Conservation (phyloP, 1,140 invertebrate genomes). For the Triops longicaudatus region DNA sequence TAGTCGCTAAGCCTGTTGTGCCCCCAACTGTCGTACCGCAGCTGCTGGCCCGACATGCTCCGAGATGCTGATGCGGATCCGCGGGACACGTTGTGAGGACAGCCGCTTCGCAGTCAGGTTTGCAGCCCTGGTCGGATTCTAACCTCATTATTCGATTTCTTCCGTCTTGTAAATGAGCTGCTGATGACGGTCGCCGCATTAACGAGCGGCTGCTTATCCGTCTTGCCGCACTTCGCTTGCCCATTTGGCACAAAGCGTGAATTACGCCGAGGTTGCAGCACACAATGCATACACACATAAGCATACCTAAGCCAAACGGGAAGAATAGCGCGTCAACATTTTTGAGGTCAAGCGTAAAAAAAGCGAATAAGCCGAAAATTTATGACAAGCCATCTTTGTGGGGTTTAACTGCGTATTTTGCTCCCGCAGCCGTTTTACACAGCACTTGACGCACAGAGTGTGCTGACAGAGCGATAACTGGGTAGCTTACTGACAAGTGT, state of each 20-base stretch:
- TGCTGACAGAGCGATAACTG: neutral
- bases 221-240: conserved; percentile 40
- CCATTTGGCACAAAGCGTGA: conserved; percentile 52
- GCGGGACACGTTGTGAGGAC: neutral
- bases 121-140: conserved; percentile 33
- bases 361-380: neutral
- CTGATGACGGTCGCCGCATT: conserved; percentile 33
- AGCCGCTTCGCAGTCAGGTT: conserved; percentile 36
- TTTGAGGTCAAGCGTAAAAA: neutral
- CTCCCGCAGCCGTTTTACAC: neutral
- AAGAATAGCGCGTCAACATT: neutral
- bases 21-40: neutral
- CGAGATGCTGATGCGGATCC: neutral
- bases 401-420: conserved; percentile 3
- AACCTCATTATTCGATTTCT: conserved; percentile 35
- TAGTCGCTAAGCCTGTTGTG: conserved; percentile 7
- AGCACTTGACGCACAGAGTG: neutral
- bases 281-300: conserved; percentile 64
- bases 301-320: conserved; percentile 47
- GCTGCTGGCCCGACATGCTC: conserved; percentile 17
- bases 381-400: neutral
- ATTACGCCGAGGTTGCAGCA: conserved; percentile 74
- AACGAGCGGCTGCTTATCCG: conserved; percentile 46
- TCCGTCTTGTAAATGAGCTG: conserved; percentile 33
- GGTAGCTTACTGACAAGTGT: neutral